Percentiles rank a stretch among this genome's conserved stretches.
Conservation (phyloP, 2,888 invertebrate genomes). For the Neoitamus cyanurus region DNA sequence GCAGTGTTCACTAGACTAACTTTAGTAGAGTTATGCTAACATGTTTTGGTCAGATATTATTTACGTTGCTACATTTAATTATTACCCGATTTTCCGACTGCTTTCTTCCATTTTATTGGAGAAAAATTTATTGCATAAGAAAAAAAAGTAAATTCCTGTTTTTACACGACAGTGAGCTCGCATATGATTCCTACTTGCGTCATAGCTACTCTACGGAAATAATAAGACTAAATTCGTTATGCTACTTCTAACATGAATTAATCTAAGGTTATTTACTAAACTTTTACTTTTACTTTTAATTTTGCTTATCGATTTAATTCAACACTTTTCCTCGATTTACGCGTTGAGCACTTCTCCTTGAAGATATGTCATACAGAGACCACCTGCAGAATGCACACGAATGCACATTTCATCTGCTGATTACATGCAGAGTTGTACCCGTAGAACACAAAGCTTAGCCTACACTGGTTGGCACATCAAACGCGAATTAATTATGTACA, state of each 20-base stretch:
- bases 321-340: neutral
- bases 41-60: conserved; percentile 3
- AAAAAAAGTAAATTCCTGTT: neutral
- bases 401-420: neutral
- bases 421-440: neutral
- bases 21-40: neutral
- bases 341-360: neutral
- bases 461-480: neutral
- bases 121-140: conserved; percentile 8
- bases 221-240: neutral
- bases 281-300: neutral
- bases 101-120: conserved; percentile 15
- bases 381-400: neutral
- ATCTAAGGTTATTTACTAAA: neutral
- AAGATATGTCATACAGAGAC: neutral
- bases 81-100: conserved; percentile 46
- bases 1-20: neutral
- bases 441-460: neutral
- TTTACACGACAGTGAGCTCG: neutral
- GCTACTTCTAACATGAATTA: neutral
- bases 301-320: neutral
- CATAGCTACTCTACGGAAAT: neutral
- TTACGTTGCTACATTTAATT: neutral
- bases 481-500: neutral
- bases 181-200: neutral